phyloP scores from a whole-genome alignment of 1,140 invertebrate species.

The Drosophila ambigua region DNA sequence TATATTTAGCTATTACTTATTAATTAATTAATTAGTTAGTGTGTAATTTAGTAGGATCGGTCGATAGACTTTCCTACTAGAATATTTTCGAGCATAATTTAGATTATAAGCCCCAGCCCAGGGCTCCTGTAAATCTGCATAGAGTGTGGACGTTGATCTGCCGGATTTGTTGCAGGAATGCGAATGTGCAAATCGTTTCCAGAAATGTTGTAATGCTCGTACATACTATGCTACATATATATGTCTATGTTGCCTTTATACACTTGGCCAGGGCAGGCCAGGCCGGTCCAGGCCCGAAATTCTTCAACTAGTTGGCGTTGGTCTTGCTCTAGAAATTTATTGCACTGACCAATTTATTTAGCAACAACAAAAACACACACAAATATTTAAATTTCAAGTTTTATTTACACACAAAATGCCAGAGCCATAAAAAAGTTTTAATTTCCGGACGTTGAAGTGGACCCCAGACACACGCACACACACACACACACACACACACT shows the following conservation, averaged over 20 bases:
- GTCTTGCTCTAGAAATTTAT: conserved; percentile 38
- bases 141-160: too few species aligned
- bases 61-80: too few species aligned
- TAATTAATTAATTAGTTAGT: neutral
- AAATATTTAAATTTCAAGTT: conserved; percentile 28
- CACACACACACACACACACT: conserved; percentile 24
- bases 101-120: too few species aligned
- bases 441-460: conserved; percentile 61
- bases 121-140: too few species aligned
- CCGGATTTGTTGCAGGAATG: too few species aligned
- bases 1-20: too few species aligned
- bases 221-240: too few species aligned
- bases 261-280: neutral
- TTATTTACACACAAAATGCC: conserved; percentile 38
- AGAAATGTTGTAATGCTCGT: neutral
- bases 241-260: neutral
- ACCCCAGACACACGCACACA: conserved; percentile 23
- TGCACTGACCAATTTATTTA: conserved; percentile 46
- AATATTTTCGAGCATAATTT: too few species aligned
- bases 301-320: conserved; percentile 29
- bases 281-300: neutral
- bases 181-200: too few species aligned
- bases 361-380: neutral
- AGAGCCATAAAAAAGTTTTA: conserved; percentile 66
- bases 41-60: too few species aligned